Conservation (phyloP, 2,113 vertebrate genomes). For the Axis porcinus region DNA sequence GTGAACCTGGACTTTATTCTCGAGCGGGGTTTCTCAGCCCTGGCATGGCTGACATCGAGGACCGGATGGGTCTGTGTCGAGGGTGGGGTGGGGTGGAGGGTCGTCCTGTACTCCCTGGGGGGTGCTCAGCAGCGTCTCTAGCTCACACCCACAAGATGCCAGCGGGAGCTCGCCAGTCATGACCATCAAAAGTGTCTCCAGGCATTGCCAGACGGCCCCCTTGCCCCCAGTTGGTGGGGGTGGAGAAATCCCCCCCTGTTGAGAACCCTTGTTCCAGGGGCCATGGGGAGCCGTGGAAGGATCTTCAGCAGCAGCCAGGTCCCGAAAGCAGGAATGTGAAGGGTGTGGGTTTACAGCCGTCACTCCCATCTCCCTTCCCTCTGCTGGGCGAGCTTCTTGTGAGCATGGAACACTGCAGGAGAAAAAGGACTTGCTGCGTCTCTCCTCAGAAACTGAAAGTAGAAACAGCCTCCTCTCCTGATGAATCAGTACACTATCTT, state of each 20-base stretch:
- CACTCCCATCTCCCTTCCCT: not conserved
- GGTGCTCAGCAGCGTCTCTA: not conserved
- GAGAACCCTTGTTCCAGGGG: not conserved
- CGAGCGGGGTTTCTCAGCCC: not conserved
- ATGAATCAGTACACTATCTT: not conserved
- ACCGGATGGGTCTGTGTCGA: not conserved
- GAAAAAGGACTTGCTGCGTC: not conserved
- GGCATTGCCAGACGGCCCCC: not conserved
- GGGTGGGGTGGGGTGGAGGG: not conserved
- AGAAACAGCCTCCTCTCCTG: not conserved
- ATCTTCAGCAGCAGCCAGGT: not conserved
- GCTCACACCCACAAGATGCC: not conserved
- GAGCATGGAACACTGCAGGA: not conserved
- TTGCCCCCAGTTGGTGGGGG: not conserved
- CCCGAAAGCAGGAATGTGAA: not conserved
- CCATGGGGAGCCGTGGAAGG: accelerated
- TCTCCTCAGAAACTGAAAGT: not conserved
- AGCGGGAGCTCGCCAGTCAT: not conserved
- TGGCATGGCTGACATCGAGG: too few relatives aligned
- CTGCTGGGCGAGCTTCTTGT: not conserved
- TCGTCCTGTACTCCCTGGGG: not conserved
- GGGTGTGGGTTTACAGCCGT: too few relatives aligned
- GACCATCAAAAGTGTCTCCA: not conserved
- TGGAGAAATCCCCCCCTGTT: too few relatives aligned
- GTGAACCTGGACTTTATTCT: not conserved